Evolutionary conservation across 1,140 invertebrate species (phyloP).

Genomic region (Dreissena polymorpha): DNA sequence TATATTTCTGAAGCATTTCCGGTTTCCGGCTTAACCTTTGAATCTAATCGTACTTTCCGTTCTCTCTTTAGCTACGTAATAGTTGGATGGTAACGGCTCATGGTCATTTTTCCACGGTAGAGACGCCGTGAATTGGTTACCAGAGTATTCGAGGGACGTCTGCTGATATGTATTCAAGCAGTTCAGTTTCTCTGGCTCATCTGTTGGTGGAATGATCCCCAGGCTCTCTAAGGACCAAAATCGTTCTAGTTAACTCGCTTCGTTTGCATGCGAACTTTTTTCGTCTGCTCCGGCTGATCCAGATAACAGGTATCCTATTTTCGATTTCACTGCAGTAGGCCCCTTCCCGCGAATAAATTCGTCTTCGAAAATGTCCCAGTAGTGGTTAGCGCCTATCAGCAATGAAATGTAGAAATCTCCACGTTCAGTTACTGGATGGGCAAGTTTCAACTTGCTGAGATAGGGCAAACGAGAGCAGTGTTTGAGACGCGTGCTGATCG

Average conservation of each 20-base stretch:
- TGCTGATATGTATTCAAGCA: conserved; percentile 16
- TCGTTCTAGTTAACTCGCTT: conserved; percentile 14
- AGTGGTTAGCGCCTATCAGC: too few relatives aligned
- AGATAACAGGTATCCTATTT: conserved; percentile 48
- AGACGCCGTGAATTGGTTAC: conserved; percentile 9
- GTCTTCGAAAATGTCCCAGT: too few relatives aligned
- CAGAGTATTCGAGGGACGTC: conserved; percentile 22
- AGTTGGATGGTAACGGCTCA: too few relatives aligned
- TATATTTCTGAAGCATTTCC: too few relatives aligned
- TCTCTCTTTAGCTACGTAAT: too few relatives aligned
- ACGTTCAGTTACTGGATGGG: conserved; percentile 22
- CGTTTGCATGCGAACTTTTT: background rate
- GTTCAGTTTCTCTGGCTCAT: background rate
- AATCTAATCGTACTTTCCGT: too few relatives aligned
- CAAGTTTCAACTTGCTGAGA: conserved; percentile 35
- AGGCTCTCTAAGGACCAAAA: conserved; percentile 23
- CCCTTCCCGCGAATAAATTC: conserved; percentile 37
- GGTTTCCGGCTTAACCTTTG: too few relatives aligned
- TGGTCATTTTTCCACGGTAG: background rate
- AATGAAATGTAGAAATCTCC: conserved; percentile 28
- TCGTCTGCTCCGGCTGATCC: conserved; percentile 1
- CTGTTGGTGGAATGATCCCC: background rate
- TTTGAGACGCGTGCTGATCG: conserved; percentile 4
- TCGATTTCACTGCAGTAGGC: conserved; percentile 41
- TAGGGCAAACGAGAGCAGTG: conserved; percentile 7